phyloP scores from a whole-genome alignment of 2,113 vertebrate species.

The Macroglossus sobrinus region DNA sequence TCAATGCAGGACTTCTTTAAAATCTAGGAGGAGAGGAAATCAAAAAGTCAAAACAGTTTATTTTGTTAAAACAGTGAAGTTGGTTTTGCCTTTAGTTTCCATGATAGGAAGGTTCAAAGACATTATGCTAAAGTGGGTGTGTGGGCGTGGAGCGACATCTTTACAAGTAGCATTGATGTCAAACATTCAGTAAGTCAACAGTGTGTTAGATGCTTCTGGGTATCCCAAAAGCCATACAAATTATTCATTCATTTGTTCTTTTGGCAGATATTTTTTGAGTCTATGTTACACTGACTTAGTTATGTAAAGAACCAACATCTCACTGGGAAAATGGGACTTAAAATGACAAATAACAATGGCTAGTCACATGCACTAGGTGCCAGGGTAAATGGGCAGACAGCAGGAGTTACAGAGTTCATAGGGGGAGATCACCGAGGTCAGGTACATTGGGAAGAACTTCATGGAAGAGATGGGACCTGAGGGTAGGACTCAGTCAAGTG shows the following conservation, averaged over 20 bases:
- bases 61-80: background rate
- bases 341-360: background rate
- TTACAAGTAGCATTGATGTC: background rate
- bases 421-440: background rate
- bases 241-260: background rate
- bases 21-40: constrained; percentile 85
- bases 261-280: background rate
- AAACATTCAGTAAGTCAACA: background rate
- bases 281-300: background rate
- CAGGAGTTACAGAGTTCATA: background rate
- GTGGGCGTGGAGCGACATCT: background rate
- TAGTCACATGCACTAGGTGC: background rate
- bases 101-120: background rate
- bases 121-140: background rate
- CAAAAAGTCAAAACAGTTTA: constrained; percentile 16
- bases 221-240: background rate
- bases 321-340: background rate
- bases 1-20: constrained; percentile 98
- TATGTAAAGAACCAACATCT: background rate
- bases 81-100: background rate
- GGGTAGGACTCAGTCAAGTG: background rate
- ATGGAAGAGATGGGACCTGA: background rate
- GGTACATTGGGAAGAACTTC: background rate
- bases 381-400: background rate
- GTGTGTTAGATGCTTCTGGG: background rate